Conservation (phyloP, 2,888 invertebrate genomes). For the Agrochola circellaris region DNA sequence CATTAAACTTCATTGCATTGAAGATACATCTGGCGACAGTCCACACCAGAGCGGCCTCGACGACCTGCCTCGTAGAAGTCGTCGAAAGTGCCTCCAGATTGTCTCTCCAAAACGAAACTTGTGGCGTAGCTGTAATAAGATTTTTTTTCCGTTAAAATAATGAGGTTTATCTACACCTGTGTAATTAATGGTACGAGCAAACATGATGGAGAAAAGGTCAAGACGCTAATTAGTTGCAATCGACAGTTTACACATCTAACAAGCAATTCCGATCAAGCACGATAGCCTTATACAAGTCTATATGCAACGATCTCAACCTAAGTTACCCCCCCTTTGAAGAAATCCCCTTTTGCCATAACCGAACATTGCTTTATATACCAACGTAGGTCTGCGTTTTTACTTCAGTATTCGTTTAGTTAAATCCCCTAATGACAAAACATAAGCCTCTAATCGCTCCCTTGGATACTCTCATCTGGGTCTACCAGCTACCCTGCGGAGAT, state of each 20-base stretch:
- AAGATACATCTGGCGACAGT: slow-evolving; percentile 95
- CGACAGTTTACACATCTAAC: not conserved
- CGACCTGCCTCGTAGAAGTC: slow-evolving; percentile 96
- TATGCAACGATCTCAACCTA: slow-evolving; percentile 1
- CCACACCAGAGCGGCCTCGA: slow-evolving; percentile 95
- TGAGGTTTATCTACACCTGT: not conserved
- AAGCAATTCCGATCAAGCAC: not conserved
- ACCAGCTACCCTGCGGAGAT: not conserved
- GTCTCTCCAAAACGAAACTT: slow-evolving; percentile 95
- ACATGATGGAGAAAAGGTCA: not conserved
- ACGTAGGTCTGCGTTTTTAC: slow-evolving; percentile 4
- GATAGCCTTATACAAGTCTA: not conserved
- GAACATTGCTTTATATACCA: not conserved
- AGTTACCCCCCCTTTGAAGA: no score
- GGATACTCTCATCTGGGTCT: not conserved
- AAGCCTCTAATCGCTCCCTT: not conserved
- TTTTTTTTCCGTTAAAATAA: not conserved
- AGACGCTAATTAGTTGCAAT: not conserved
- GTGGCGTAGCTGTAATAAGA: slow-evolving; percentile 93
- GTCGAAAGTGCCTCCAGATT: slow-evolving; percentile 94
- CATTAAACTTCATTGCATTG: slow-evolving; percentile 96
- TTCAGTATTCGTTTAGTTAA: not conserved
- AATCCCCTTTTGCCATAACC: not conserved
- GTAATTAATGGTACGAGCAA: not conserved
- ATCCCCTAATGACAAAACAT: not conserved